phyloP scores from a whole-genome alignment of 2,113 vertebrate genomes.

The Dryoscopus gambensis region DNA sequence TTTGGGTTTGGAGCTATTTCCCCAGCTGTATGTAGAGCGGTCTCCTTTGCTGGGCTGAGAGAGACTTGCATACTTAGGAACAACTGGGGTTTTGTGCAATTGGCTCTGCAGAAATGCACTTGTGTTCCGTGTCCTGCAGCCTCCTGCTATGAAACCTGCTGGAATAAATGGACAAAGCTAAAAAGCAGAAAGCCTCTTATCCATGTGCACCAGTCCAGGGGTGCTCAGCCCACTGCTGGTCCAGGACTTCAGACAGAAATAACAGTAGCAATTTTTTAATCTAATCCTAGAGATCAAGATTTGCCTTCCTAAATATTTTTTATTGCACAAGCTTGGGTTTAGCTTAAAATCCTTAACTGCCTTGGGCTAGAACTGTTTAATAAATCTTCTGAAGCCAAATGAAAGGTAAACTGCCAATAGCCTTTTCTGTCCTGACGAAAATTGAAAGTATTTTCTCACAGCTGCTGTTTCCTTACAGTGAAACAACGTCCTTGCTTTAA shows the following conservation, averaged over 20 bases:
- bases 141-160: not conserved
- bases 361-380: conserved; percentile 13
- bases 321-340: not conserved
- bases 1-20: not conserved
- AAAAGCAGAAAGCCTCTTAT: not conserved
- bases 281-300: not conserved
- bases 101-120: not conserved
- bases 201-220: not conserved
- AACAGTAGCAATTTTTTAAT: not conserved
- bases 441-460: not conserved
- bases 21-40: not conserved
- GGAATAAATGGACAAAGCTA: not conserved
- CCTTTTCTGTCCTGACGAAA: not conserved
- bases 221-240: not conserved
- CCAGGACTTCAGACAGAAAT: not conserved
- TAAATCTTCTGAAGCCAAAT: not conserved
- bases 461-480: not conserved
- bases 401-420: not conserved
- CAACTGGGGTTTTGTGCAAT: not conserved
- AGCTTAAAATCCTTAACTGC: not conserved
- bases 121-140: not conserved
- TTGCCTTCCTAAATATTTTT: not conserved
- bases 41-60: not conserved
- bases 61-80: not conserved
- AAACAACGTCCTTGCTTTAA: not conserved